Evolutionary conservation across 1,140 invertebrate genomes (phyloP), one percentile per base, ranked within the genome.

Genomic region (Trachelipus rathkii): DNA sequence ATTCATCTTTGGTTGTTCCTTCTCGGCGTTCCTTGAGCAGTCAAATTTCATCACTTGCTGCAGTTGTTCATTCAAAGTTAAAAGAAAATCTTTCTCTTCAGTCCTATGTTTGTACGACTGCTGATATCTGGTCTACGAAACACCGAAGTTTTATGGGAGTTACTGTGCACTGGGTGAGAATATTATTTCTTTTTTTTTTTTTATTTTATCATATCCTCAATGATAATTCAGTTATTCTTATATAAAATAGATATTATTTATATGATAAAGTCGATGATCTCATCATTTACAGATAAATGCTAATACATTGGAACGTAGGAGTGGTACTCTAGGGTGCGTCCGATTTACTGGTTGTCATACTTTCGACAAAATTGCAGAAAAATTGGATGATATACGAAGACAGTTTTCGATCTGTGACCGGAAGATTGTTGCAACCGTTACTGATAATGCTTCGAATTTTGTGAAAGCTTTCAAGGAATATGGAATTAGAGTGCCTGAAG

Each of bases 381-480:
- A 44, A n/a, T 71, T 75, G 44, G 74, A 75, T 15, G 74, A 75
- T 72, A 75, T 75, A 21, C 23, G 21, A 45, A 11, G n/a, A 68
- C 10, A 44, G 19, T 75, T 43, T 71, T 24, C 21, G 10, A 70
- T 75, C 33, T 45, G 33, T 43, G 33, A 44, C 15, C 44, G 44
- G 13, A 76, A 73, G 43, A 46, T 73, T 72, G 67, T 77, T 24
- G 33, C 44, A 46, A 77, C 71, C 21, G 71, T 77, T n/a, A 77
- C 75, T 74, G 71, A 77, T 46, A 74, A 77, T 72, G 75, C 44
- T 24, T 45, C 71, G 6, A 77, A 73, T 46, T 74, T 73, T 74
- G n/a, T n/a, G n/a, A n/a, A n/a, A n/a, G n/a, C n/a, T n/a, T n/a
- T n/a, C n/a, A n/a, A n/a, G n/a, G n/a, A 45, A 75, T 71, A 71